Percentiles rank a stretch among this genome's conserved stretches.
phyloP scores from a whole-genome alignment of 2,888 invertebrate species.

The Chorisops tibialis region DNA sequence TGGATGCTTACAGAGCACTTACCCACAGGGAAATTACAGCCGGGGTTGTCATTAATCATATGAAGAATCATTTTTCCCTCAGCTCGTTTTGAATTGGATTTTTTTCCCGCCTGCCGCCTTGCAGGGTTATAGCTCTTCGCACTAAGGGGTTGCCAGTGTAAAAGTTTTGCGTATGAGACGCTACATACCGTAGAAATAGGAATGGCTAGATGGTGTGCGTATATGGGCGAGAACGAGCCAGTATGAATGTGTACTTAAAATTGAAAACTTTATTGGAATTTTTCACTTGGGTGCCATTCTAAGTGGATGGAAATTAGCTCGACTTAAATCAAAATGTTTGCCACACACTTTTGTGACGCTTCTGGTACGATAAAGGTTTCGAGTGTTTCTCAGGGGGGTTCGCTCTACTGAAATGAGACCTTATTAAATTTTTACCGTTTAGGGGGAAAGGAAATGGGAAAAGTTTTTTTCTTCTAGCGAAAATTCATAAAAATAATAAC shows the following conservation, averaged over 20 bases:
- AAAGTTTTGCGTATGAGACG: not conserved
- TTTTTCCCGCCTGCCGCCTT: not conserved
- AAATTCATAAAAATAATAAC: not conserved
- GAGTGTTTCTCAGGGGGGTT: not conserved
- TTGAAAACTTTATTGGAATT: constrained; percentile 27
- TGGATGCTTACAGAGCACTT: constrained; percentile 4
- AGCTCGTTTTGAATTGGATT: constrained; percentile 23
- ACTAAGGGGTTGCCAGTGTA: not conserved
- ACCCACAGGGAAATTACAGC: constrained; percentile 23
- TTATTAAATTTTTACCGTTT: not conserved
- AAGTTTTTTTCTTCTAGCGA: not conserved
- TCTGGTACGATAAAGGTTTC: not conserved
- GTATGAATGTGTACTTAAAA: not conserved
- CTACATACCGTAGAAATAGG: not conserved
- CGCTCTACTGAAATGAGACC: not conserved
- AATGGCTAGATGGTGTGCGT: not conserved
- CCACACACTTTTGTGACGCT: constrained; percentile 10
- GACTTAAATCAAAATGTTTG: constrained; percentile 27
- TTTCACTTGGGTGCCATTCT: constrained; percentile 27
- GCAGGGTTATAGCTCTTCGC: not conserved
- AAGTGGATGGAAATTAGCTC: constrained; percentile 26
- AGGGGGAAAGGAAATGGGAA: not conserved
- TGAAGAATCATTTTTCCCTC: constrained; percentile 21
- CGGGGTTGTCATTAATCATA: constrained; percentile 23
- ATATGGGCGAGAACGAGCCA: not conserved